Evolutionary conservation across 2,888 invertebrate genomes (phyloP).

Genomic region (Synergus gifuensis): DNA sequence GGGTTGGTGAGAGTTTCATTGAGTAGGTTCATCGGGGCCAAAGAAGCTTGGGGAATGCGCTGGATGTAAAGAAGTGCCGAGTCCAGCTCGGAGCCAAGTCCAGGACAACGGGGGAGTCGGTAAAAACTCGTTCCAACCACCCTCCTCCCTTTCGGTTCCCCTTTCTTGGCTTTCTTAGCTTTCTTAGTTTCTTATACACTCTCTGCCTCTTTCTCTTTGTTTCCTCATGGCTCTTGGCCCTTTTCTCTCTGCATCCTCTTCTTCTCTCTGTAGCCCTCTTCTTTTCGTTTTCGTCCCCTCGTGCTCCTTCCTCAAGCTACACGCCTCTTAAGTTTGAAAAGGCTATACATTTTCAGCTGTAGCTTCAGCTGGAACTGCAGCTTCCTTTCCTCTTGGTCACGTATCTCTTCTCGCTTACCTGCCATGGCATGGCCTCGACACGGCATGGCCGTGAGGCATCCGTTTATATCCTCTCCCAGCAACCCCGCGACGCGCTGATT

Average conservation of each 20-base stretch:
- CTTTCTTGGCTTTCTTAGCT: constrained; percentile 49
- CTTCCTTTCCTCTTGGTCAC: constrained; percentile 43
- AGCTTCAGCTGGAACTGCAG: background rate
- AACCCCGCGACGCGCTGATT: constrained; percentile 65
- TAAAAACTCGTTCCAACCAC: constrained; percentile 66
- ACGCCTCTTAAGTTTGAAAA: constrained; percentile 14
- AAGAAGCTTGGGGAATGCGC: constrained; percentile 58
- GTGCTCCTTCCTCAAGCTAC: constrained; percentile 9
- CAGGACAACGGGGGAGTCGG: constrained; percentile 54
- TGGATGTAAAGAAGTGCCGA: constrained; percentile 65
- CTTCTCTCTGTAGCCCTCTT: constrained; percentile 19
- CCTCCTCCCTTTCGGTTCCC: constrained; percentile 49
- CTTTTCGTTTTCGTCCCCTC: constrained; percentile 46
- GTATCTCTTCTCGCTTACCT: constrained; percentile 37
- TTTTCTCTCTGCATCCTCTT: background rate
- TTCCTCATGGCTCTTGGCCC: constrained; percentile 47
- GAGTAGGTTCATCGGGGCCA: constrained; percentile 75
- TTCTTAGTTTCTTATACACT: constrained; percentile 48
- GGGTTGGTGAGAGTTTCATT: constrained; percentile 71
- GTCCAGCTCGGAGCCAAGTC: constrained; percentile 56
- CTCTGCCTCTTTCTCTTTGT: constrained; percentile 47
- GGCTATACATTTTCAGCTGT: background rate
- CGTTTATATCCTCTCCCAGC: constrained; percentile 49
- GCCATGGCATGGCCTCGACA: constrained; percentile 44
- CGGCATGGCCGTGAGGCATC: constrained; percentile 56